phyloP scores from a whole-genome alignment of 2,113 vertebrate genomes.

The Thamnaconus septentrionalis region DNA sequence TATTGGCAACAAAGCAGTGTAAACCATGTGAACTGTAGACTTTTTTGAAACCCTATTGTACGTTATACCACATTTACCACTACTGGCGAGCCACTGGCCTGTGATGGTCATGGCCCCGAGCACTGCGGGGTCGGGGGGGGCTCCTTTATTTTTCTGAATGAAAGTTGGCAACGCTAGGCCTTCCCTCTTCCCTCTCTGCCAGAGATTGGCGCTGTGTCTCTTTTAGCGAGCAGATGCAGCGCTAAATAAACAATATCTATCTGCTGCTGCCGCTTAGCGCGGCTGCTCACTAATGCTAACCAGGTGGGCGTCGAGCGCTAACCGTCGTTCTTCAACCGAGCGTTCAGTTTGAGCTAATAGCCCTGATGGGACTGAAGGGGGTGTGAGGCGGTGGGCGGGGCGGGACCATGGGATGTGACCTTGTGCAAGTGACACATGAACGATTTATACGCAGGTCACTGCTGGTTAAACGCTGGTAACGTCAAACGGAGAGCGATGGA shows the following conservation, averaged over 20 bases:
- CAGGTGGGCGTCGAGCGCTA: conserved; percentile 47
- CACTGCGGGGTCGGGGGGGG: no score
- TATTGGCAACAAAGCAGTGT: no score
- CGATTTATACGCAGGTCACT: neutral
- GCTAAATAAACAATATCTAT: conserved; percentile 69
- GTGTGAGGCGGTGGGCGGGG: neutral
- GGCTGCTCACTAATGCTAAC: conserved; percentile 39
- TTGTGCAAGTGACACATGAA: neutral
- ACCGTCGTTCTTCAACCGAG: conserved; percentile 24
- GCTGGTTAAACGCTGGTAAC: neutral
- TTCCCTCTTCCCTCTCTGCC: neutral
- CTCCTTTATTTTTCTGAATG: no score
- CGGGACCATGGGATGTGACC: conserved; percentile 14
- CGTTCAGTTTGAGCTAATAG: conserved; percentile 33
- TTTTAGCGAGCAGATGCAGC: conserved; percentile 62
- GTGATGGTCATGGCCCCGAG: no score
- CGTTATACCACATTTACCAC: no score
- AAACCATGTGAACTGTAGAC: no score
- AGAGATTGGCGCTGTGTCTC: conserved; percentile 58
- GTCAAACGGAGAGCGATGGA: neutral
- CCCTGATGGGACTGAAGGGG: conserved; percentile 11
- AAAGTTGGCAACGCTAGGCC: no score
- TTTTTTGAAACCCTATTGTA: no score
- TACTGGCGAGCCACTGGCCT: no score
- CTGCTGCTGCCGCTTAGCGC: conserved; percentile 36